A percentile compares a stretch with the other conserved stretches of the same genome.
Evolutionary conservation across 2,113 vertebrate species (phyloP).

Genomic region (Neodon shergylaensis): DNA sequence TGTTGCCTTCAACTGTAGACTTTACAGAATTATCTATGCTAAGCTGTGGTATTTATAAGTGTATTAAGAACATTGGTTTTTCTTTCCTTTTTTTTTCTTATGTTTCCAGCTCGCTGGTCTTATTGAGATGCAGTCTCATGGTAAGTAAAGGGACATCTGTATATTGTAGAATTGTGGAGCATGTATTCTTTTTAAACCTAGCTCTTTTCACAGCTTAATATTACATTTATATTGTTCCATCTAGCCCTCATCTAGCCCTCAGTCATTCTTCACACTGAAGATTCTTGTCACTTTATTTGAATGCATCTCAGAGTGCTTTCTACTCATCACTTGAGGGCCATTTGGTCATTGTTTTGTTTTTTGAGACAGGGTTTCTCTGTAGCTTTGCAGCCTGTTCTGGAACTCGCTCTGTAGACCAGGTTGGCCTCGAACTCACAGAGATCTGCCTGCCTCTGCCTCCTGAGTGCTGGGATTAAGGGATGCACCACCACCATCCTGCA

Average conservation of each 20-base stretch:
- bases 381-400: no score
- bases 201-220: not conserved
- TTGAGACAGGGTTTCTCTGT: no score
- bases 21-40: not conserved
- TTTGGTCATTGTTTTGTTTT: not conserved
- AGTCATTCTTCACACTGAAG: not conserved
- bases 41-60: not conserved
- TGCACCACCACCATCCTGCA: no score
- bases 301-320: not conserved
- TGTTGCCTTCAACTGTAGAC: not conserved
- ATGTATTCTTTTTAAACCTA: not conserved
- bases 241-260: not conserved
- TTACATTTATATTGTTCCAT: not conserved
- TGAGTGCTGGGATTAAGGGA: no score
- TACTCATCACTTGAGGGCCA: not conserved
- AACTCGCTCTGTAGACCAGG: no score
- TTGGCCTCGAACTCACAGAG: no score
- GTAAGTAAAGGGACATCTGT: not conserved
- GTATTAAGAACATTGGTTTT: not conserved
- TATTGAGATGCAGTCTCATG: not conserved
- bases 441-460: no score
- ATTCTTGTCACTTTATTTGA: not conserved
- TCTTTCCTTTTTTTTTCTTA: not conserved
- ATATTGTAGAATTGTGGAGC: not conserved
- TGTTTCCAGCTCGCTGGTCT: not conserved